A percentile compares a stretch with the other conserved stretches of the same genome.
Conservation (phyloP, 1,140 invertebrate genomes). For the Trichonephila clavata region DNA sequence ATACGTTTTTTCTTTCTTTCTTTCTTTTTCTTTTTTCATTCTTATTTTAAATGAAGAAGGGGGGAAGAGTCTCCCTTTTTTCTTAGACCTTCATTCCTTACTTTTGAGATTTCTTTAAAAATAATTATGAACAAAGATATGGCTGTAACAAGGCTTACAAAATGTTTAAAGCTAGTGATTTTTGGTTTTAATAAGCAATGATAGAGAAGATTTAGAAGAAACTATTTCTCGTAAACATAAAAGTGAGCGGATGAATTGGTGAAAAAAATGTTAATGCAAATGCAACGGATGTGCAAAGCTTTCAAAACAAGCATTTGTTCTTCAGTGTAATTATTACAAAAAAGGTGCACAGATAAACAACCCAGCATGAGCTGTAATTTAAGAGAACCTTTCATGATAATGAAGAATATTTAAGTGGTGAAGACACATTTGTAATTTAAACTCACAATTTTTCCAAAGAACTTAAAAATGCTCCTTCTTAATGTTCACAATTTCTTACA, state of each 20-base stretch:
- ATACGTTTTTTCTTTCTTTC: background rate
- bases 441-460: no score
- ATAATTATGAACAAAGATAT: slow-evolving; percentile 49
- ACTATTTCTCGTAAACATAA: slow-evolving; percentile 15
- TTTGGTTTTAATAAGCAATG: slow-evolving; percentile 56
- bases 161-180: slow-evolving; percentile 30
- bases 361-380: no score
- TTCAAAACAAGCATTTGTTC: background rate
- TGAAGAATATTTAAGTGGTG: no score
- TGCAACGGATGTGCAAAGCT: background rate
- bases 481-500: no score
- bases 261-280: slow-evolving; percentile 4
- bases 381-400: no score
- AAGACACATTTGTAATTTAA: no score
- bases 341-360: no score
- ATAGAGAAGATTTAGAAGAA: slow-evolving; percentile 5
- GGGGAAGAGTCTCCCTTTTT: background rate
- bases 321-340: background rate
- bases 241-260: background rate
- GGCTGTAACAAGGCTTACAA: background rate
- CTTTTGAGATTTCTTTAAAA: slow-evolving; percentile 27
- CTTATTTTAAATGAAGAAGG: slow-evolving; percentile 10
- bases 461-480: no score
- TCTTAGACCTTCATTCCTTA: background rate
- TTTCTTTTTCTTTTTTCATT: background rate